These are phyloP conservation scores for Philopotamus ludificatus DNA, from an alignment of 1,140 invertebrate species.

Conservation along the genomic window DNA sequence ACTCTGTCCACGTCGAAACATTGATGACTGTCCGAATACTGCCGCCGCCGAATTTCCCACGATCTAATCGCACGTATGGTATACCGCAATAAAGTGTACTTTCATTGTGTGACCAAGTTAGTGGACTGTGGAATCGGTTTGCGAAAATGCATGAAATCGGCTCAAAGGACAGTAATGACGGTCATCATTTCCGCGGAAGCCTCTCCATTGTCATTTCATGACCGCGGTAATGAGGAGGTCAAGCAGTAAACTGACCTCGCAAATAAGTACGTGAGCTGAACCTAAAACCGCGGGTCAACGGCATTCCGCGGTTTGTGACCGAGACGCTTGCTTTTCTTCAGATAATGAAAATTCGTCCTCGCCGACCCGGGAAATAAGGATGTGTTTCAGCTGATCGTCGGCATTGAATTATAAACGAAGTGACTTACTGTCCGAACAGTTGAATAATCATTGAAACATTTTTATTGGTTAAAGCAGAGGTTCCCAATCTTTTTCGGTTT, in stretches of 20 bases:
- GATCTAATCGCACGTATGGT: background rate
- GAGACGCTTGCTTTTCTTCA: no score
- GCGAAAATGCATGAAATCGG: background rate
- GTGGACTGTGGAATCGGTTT: background rate
- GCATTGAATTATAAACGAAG: no score
- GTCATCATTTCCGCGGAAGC: slow-evolving; percentile 14
- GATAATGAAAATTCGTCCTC: no score
- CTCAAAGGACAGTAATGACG: slow-evolving; percentile 13
- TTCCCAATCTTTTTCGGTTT: no score
- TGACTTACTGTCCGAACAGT: no score
- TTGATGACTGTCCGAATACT: no score
- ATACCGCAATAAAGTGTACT: background rate
- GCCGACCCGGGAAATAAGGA: no score
- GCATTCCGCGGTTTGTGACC: no score
- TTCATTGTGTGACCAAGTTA: background rate
- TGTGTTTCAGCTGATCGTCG: no score
- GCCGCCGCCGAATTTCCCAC: background rate
- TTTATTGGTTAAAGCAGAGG: no score
- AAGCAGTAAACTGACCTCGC: background rate
- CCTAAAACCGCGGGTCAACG: background rate
- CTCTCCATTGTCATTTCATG: slow-evolving; percentile 1
- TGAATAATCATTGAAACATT: no score
- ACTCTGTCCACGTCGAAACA: no score
- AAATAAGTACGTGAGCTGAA: background rate
- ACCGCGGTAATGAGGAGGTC: background rate